These are phyloP conservation scores for Amia ocellicauda DNA, from an alignment of 2,113 vertebrate species.

Conservation along the genomic window DNA sequence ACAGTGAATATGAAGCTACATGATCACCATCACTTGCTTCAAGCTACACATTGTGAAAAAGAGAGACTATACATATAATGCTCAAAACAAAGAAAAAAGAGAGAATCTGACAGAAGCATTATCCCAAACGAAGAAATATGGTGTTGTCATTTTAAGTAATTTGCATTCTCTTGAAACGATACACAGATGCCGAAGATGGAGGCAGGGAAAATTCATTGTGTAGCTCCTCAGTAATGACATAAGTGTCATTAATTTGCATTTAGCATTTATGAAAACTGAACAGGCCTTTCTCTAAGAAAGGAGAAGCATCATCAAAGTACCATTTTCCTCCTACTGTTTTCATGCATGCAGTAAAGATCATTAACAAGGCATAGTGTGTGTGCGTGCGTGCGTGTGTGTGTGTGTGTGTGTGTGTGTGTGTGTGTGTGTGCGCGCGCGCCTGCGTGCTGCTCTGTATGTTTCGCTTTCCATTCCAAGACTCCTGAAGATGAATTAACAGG, in stretches of 20 bases:
- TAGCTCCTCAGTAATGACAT: not conserved
- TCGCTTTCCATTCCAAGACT: not conserved
- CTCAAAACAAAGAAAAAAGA: no score
- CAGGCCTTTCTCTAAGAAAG: not conserved
- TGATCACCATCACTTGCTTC: no score
- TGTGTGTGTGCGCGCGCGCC: not conserved
- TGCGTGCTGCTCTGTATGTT: not conserved
- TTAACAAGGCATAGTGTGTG: constrained; percentile 1
- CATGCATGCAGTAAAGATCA: not conserved
- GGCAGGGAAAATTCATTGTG: no score
- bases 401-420: constrained; percentile 5
- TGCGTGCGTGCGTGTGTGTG: constrained; percentile 13
- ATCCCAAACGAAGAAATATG: no score
- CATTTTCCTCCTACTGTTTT: constrained; percentile 1
- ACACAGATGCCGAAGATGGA: no score
- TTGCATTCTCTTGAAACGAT: no score
- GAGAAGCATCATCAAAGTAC: constrained; percentile 1
- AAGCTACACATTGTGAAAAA: no score
- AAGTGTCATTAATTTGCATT: constrained; percentile 7
- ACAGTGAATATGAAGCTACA: no score
- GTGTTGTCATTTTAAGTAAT: no score
- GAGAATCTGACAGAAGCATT: no score
- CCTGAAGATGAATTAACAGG: constrained; percentile 3
- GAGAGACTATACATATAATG: no score
- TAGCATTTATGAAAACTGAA: constrained; percentile 2